Evolutionary conservation across 2,888 invertebrate genomes (phyloP), one percentile per base, ranked within the genome.

Genomic region (Tachina grossa): DNA sequence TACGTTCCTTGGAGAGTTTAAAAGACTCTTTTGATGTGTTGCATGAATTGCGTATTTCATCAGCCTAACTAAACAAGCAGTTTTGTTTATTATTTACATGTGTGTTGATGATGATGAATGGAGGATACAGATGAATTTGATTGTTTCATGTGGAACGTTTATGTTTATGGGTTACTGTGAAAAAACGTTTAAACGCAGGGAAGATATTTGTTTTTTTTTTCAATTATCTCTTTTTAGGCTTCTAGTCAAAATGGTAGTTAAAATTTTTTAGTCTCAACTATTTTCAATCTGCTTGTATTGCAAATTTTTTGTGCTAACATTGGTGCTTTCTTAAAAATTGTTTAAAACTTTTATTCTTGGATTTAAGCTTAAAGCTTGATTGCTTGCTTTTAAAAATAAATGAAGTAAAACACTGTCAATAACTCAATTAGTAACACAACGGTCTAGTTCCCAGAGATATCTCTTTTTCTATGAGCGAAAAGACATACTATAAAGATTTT

Each of bases 11-110:
- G 14, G 71, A 47, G 63, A 63, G 39, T n/a, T 55, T 31, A 3
- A 53, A 55, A 8, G 53, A 31, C 57, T 79, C 41, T 68, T 84
- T 84, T 79, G 68, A 79, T 63, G 61, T 19, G 61, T 22, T 68
- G 74, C 55, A 53, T 72, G 75, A 75, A 75, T 55, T 78, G 66
- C 55, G 59, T 78, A 57, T 72, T 59, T 77, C 66, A 83, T 83
- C 61, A 49, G 83, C 68, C 69, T 69, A 78, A 83, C 69, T 69
- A 78, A 83, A 55, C 59, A 83, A 78, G 74, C 59, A 74, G 0
- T 53, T 71, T 71, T 71, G 19, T 71, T 55, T 47, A 9, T 55
- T 55, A 47, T 79, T 63, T 71, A 63, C 43, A 63, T 61, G 39
- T 45, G 41, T 53, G 51, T 16, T 68, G 53, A 45, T 55, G 71